Evolutionary conservation across 2,888 invertebrate genomes (phyloP).

Genomic region (Leptinotarsa peninsularis): DNA sequence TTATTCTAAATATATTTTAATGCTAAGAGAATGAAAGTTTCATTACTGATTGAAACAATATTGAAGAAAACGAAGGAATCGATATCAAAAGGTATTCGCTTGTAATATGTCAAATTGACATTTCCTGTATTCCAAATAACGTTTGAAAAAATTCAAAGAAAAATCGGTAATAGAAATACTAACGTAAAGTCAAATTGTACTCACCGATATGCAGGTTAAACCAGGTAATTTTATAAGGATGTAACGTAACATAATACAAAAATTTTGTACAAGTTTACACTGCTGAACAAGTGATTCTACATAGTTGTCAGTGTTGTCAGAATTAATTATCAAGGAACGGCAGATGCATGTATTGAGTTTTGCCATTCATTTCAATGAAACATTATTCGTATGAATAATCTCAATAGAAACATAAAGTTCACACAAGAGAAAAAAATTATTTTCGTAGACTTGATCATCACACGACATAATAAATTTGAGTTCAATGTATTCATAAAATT

Average conservation of each 20-base stretch:
- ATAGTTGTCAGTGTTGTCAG: slow-evolving; percentile 18
- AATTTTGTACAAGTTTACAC: slow-evolving; percentile 43
- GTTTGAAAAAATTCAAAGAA: neutral
- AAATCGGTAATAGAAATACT: neutral
- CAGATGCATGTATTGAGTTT: neutral
- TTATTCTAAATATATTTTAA: too few relatives aligned
- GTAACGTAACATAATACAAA: slow-evolving; percentile 50
- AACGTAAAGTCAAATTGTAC: neutral
- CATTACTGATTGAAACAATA: too few relatives aligned
- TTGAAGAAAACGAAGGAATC: too few relatives aligned
- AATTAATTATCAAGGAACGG: slow-evolving; percentile 15
- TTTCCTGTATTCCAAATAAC: neutral
- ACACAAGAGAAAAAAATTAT: too few relatives aligned
- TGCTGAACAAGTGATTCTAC: slow-evolving; percentile 21
- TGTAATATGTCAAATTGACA: slow-evolving; percentile 17
- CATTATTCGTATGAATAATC: too few relatives aligned
- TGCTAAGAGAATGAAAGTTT: too few relatives aligned
- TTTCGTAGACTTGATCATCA: too few relatives aligned
- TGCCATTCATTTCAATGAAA: too few relatives aligned
- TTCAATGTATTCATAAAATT: too few relatives aligned
- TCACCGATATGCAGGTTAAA: slow-evolving; percentile 34
- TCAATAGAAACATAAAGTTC: too few relatives aligned
- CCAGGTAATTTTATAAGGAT: slow-evolving; percentile 45
- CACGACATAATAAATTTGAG: too few relatives aligned
- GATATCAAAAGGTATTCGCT: too few relatives aligned